These are phyloP conservation scores for Hirtodrosophila histrioides DNA, from an alignment of 2,888 invertebrate genomes.

Conservation along the genomic window DNA sequence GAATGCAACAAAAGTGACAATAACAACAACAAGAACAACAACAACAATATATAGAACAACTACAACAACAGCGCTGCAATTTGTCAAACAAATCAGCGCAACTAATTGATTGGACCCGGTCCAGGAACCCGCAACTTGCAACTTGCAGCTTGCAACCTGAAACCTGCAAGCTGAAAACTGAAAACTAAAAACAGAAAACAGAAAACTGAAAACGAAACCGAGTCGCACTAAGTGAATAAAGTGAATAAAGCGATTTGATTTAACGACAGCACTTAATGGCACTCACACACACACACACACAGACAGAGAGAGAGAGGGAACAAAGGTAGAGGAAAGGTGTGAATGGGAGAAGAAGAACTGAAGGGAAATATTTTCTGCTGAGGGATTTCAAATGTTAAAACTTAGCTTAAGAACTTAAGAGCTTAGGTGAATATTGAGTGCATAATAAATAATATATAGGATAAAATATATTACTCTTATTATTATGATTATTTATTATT, in stretches of 20 bases:
- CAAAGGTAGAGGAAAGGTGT: neutral
- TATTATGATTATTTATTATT: too few relatives aligned
- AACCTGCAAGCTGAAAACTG: neutral
- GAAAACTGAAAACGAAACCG: slow-evolving; percentile 23
- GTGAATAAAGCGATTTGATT: slow-evolving; percentile 42
- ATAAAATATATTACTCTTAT: too few relatives aligned
- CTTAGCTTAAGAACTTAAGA: too few relatives aligned
- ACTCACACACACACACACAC: slow-evolving; percentile 1
- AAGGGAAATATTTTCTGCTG: too few relatives aligned
- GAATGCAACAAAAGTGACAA: slow-evolving; percentile 44
- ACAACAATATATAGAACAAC: slow-evolving; percentile 16
- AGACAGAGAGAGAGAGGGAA: neutral
- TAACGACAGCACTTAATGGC: slow-evolving; percentile 47
- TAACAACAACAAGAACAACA: slow-evolving; percentile 20
- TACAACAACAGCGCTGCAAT: slow-evolving; percentile 41
- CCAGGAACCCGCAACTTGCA: slow-evolving; percentile 15
- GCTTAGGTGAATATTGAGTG: too few relatives aligned
- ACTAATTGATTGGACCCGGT: slow-evolving; percentile 60
- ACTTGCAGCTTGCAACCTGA: slow-evolving; percentile 9
- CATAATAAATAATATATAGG: too few relatives aligned
- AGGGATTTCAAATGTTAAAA: too few relatives aligned
- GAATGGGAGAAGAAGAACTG: too few relatives aligned
- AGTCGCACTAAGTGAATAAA: slow-evolving; percentile 14
- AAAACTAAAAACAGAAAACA: neutral
- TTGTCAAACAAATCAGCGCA: slow-evolving; percentile 70